Conservation (phyloP, 2,888 invertebrate genomes). For the Melinaea menophilus region DNA sequence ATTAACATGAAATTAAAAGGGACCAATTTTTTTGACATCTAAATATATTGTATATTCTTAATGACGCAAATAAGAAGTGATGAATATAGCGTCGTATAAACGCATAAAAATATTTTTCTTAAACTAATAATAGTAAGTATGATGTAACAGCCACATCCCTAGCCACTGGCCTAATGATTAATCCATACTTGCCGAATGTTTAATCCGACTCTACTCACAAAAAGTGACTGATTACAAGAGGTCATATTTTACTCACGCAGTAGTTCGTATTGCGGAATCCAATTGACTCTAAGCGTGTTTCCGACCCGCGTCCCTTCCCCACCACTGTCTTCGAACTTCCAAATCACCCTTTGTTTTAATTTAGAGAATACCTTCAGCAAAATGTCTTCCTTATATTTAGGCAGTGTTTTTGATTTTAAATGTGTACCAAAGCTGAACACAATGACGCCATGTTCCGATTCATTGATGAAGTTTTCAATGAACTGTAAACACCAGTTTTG, state of each 20-base stretch:
- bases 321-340: constrained; percentile 84
- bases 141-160: no score
- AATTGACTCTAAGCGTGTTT: constrained; percentile 79
- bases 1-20: no score
- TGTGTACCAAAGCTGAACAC: constrained; percentile 89
- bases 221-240: no score
- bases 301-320: constrained; percentile 60
- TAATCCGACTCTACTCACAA: no score
- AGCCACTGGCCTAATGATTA: no score
- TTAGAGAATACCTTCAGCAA: constrained; percentile 81
- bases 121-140: no score
- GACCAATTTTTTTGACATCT: no score
- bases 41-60: no score
- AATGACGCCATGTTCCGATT: constrained; percentile 82
- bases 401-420: constrained; percentile 82
- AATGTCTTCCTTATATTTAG: constrained; percentile 77
- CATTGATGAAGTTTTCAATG: constrained; percentile 81
- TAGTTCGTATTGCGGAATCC: constrained; percentile 86
- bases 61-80: no score
- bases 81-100: no score
- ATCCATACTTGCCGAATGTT: no score
- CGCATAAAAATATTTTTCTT: no score
- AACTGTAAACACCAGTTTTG: constrained; percentile 62
- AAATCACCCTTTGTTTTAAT: constrained; percentile 83
- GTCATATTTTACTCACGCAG: constrained; percentile 75